These are phyloP conservation scores for Zalophus californianus DNA, from an alignment of 2,797 vertebrate genomes.

Conservation along the genomic window DNA sequence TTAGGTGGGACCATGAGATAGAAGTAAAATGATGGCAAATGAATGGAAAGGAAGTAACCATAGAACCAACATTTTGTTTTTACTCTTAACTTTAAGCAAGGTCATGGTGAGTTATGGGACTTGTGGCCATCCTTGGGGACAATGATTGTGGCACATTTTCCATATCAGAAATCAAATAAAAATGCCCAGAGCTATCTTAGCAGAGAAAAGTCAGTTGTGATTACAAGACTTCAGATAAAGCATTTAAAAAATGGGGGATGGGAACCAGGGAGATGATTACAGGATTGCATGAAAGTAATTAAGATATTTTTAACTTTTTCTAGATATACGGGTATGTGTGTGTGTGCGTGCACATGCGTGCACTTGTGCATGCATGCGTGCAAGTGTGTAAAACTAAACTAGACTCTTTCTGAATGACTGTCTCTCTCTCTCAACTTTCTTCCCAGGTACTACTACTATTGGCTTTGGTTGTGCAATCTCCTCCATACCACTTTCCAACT, in stretches of 20 bases:
- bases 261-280: not conserved
- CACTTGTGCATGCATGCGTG: not conserved
- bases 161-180: not conserved
- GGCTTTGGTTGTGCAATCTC: not conserved
- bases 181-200: not conserved
- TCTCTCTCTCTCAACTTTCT: rapidly evolving
- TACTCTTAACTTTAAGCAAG: not conserved
- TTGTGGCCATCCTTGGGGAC: not conserved
- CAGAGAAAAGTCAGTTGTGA: not conserved
- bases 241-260: not conserved
- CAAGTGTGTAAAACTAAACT: not conserved
- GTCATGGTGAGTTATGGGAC: too few relatives aligned
- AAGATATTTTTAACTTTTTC: not conserved
- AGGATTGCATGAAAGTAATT: not conserved
- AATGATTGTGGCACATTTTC: not conserved
- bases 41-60: not conserved
- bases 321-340: not conserved
- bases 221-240: not conserved
- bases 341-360: too few relatives aligned
- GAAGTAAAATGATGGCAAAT: not conserved
- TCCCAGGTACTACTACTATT: not conserved
- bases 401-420: not conserved
- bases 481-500: not conserved
- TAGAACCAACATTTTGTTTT: not conserved
- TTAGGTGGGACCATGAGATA: not conserved